Evolutionary conservation across 2,113 vertebrate genomes (phyloP).

Genomic region (Quiscalus mexicanus): DNA sequence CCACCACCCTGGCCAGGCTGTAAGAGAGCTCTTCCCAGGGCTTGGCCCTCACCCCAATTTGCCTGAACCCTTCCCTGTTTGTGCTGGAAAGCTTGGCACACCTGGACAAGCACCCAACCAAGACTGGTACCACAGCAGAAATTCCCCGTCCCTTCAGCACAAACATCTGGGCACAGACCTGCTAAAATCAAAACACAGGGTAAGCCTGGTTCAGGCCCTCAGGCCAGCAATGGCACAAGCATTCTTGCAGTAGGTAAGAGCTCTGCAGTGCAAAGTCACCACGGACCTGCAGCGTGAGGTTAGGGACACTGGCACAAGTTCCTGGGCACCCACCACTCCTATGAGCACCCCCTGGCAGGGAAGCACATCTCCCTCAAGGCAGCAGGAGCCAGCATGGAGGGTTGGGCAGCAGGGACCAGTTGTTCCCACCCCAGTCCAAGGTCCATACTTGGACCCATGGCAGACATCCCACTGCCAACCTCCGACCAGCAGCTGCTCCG

Average conservation of each 20-base stretch:
- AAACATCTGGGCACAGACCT: background rate
- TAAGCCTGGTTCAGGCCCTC: background rate
- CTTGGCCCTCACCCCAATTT: rapidly evolving
- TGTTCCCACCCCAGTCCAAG: background rate
- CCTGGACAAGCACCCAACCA: background rate
- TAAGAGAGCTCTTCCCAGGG: background rate
- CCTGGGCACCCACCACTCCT: background rate
- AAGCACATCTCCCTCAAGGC: background rate
- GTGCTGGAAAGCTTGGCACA: background rate
- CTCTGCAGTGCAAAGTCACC: background rate
- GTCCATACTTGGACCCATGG: rapidly evolving
- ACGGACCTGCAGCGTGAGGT: background rate
- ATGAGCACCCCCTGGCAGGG: too few relatives aligned
- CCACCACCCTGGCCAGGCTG: rapidly evolving
- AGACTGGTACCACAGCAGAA: background rate
- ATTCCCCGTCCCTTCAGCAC: background rate
- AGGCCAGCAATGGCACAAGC: background rate
- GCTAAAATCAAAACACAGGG: rapidly evolving
- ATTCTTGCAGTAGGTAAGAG: background rate
- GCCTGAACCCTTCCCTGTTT: background rate
- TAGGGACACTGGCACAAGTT: background rate
- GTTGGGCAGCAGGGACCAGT: background rate
- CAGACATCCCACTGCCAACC: rapidly evolving
- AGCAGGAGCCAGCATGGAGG: rapidly evolving
- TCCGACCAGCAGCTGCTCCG: rapidly evolving